Conservation (phyloP, 2,113 vertebrate species). For the Canis aureus region DNA sequence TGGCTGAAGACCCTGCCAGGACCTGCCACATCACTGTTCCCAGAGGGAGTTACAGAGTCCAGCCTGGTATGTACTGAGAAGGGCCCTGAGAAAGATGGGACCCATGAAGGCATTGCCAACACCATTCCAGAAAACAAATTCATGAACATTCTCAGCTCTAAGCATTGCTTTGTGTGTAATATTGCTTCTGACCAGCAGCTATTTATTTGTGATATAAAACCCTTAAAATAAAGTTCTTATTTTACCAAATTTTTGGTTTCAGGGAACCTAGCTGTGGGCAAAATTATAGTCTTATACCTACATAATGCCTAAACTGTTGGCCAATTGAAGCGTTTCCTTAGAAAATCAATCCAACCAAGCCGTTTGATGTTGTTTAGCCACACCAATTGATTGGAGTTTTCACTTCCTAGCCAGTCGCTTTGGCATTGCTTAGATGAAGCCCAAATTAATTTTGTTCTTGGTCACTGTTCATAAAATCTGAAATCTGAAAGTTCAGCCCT, state of each 20-base stretch:
- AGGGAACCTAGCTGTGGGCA: background rate
- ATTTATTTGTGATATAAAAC: background rate
- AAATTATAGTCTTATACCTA: background rate
- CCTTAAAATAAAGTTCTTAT: background rate
- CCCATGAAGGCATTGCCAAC: rapidly evolving
- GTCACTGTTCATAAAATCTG: conserved; percentile 74
- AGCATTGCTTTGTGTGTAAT: background rate
- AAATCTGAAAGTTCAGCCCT: conserved; percentile 78
- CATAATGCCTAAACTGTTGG: background rate
- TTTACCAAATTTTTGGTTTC: background rate
- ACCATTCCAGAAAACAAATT: background rate
- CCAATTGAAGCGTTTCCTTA: conserved; percentile 12
- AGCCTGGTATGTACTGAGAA: background rate
- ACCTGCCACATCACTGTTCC: background rate
- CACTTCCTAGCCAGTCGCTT: conserved; percentile 31
- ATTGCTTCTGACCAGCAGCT: background rate
- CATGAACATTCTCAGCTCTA: background rate
- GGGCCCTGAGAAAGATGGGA: background rate
- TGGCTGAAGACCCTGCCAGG: background rate
- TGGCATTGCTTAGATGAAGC: conserved; percentile 28
- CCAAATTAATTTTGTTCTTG: conserved; percentile 60
- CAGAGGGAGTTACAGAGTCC: background rate
- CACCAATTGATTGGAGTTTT: background rate
- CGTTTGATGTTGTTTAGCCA: background rate
- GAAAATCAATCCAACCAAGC: background rate